phyloP scores from a whole-genome alignment of 2,797 vertebrate genomes.

The Helicolenus hilgendorfi region DNA sequence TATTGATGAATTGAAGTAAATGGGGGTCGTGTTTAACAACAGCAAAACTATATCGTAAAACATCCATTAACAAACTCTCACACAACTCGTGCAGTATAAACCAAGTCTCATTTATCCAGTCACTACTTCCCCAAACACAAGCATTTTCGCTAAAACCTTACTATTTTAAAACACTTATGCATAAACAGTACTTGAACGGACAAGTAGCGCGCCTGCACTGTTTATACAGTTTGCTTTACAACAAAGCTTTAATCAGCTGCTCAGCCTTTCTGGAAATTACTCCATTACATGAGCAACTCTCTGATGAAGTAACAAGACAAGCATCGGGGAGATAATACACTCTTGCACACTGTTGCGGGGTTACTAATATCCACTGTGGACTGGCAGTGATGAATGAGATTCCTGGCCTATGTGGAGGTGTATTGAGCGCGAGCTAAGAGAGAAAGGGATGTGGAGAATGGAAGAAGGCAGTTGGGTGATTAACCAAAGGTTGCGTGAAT shows the following conservation, averaged over 20 bases:
- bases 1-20: not conserved
- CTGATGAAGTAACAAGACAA: slow-evolving; percentile 77
- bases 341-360: slow-evolving; percentile 55
- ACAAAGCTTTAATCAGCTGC: slow-evolving; percentile 69
- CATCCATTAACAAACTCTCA: not conserved
- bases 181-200: not conserved
- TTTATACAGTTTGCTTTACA: not conserved
- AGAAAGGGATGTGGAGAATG: slow-evolving; percentile 69
- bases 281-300: slow-evolving; percentile 61
- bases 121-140: not conserved
- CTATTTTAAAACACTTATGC: not conserved
- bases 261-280: slow-evolving; percentile 72
- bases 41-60: not conserved
- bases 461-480: slow-evolving; percentile 79
- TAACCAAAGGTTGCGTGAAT: slow-evolving; percentile 78
- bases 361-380: slow-evolving; percentile 79
- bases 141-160: not conserved
- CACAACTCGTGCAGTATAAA: not conserved
- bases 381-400: slow-evolving; percentile 86
- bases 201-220: not conserved
- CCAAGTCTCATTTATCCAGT: not conserved
- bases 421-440: slow-evolving; percentile 76
- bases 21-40: not conserved
- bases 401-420: slow-evolving; percentile 71
- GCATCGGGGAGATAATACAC: slow-evolving; percentile 78